Conservation (phyloP, 1,140 invertebrate genomes). For the Calephelis nemesis region DNA sequence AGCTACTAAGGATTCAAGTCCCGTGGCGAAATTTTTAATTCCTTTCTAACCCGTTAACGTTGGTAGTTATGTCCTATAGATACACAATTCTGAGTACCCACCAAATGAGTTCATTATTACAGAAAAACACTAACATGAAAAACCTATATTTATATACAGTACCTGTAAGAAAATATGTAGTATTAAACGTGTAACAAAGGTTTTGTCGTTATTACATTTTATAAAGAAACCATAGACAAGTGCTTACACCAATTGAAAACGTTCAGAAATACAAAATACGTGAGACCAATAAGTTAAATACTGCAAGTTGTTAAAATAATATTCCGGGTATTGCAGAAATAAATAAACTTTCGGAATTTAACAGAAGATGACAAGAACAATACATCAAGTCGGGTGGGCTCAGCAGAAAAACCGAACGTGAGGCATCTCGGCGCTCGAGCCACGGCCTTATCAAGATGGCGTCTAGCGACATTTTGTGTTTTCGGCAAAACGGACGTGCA, state of each 20-base stretch:
- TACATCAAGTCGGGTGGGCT: conserved; percentile 38
- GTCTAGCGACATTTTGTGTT: conserved; percentile 35
- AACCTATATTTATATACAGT: too few relatives aligned
- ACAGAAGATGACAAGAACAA: conserved; percentile 43
- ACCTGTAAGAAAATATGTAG: too few relatives aligned
- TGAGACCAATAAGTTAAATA: conserved; percentile 6
- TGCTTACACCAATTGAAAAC: background rate
- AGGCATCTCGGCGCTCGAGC: conserved; percentile 28
- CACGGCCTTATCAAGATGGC: conserved; percentile 45
- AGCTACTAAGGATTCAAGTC: too few relatives aligned
- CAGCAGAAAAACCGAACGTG: conserved; percentile 40
- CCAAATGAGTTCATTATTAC: too few relatives aligned
- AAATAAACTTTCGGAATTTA: conserved; percentile 37
- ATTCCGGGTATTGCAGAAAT: conserved; percentile 26
- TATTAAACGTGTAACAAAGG: too few relatives aligned
- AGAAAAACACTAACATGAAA: too few relatives aligned
- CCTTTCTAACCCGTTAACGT: too few relatives aligned
- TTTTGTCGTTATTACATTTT: too few relatives aligned
- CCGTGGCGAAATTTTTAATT: too few relatives aligned
- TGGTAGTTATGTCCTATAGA: too few relatives aligned
- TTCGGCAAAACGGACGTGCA: conserved; percentile 32
- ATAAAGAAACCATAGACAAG: too few relatives aligned
- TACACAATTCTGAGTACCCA: too few relatives aligned
- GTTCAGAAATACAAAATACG: background rate
- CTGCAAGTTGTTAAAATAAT: conserved; percentile 21